Conservation (phyloP, 2,797 vertebrate genomes). For the Chelonia mydas region DNA sequence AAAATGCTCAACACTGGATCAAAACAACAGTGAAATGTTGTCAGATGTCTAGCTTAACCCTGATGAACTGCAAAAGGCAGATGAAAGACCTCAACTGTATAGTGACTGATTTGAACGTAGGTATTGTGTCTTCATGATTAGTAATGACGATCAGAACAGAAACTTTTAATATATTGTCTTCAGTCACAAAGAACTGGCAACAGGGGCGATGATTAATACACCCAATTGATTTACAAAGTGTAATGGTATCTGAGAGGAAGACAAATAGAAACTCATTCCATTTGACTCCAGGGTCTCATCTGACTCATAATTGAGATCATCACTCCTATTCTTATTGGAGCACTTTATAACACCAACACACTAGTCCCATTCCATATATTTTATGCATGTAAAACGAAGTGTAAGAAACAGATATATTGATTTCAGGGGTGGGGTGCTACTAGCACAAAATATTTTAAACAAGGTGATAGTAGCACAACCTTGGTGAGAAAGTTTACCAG, state of each 20-base stretch:
- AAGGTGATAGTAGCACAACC: background rate
- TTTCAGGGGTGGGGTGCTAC: background rate
- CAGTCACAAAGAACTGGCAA: slow-evolving; percentile 29
- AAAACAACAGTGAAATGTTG: background rate
- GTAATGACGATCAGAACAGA: slow-evolving; percentile 6
- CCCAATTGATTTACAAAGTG: slow-evolving; percentile 49
- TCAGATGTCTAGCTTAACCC: background rate
- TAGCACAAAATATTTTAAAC: background rate
- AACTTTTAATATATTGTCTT: slow-evolving; percentile 13
- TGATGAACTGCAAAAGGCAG: background rate
- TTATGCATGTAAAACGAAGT: slow-evolving; percentile 39
- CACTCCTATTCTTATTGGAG: slow-evolving; percentile 47
- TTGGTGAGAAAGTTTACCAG: background rate
- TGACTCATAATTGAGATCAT: slow-evolving; percentile 46
- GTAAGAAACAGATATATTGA: background rate
- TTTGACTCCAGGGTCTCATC: slow-evolving; percentile 63
- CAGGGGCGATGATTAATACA: slow-evolving; percentile 49
- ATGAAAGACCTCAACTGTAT: background rate
- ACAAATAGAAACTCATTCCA: slow-evolving; percentile 64
- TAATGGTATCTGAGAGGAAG: slow-evolving; percentile 48
- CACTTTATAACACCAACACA: slow-evolving; percentile 43
- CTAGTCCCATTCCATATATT: slow-evolving; percentile 4
- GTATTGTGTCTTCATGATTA: background rate
- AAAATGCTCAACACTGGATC: background rate
- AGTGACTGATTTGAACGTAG: background rate